Evolutionary conservation across 2,888 invertebrate species (phyloP), one percentile per base, ranked within the genome.

Genomic region (Nasonia oneida): DNA sequence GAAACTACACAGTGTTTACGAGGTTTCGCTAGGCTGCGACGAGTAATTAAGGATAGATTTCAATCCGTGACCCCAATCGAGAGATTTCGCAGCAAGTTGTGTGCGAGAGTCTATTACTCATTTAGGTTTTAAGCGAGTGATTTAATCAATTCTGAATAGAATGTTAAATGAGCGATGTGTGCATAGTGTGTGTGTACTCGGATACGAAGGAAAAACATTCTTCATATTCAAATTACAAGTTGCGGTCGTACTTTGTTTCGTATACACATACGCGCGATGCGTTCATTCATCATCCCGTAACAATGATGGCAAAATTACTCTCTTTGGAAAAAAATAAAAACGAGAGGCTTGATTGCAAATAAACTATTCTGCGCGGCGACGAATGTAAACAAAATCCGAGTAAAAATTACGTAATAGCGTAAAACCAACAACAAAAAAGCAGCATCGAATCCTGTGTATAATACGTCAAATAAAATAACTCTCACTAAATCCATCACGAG

Each of bases 31-130:
- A 70, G 42, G 42, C 70, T 83, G 29, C 29, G 18, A 77, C 42
- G 71, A 77, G 53, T 77, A 77, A 77, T 77, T 77, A 77, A 71
- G 77, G 42, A 73, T 71, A 71, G 70, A 73, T 78, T 78, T 83
- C 42, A 77, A 83, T 77, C 71, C 42, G 42, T 78, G 71, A 83
- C 71, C 77, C 18, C 42, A 78, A 83, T 83, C 71, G 37, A 42
- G 64, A 61, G 57, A 23, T 82, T 75, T 70, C 67, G 18, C 18
- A 42, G 18, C 61, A 33, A 12, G 67, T 2, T n/a, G 57, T 61
- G n/a, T 6, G n/a, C 15, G 57, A 61, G 57, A 61, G 57, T n/a
- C 57, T 73, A 57, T 83, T 83, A 78, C 37, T 79, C 78, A 47
- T 29, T 67, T 78, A 12, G 23, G 8, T 14, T 67, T 80, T 71